These are phyloP conservation scores for Choristoneura rosaceana DNA, from an alignment of 2,888 invertebrate genomes.

Conservation along the genomic window DNA sequence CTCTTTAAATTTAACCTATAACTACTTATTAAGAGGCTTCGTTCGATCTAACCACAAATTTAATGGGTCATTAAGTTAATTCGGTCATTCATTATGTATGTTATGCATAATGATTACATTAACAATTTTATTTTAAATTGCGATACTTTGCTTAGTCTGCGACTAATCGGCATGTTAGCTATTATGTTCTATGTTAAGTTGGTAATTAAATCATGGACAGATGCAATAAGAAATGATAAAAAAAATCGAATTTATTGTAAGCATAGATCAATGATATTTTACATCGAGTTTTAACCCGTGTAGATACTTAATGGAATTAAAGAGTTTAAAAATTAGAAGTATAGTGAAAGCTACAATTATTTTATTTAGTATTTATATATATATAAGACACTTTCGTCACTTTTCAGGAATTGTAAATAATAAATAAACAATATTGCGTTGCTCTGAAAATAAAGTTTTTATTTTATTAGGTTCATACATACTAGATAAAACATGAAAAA, in stretches of 20 bases:
- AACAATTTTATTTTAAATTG: not conserved
- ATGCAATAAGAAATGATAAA: not conserved
- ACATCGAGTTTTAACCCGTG: not conserved
- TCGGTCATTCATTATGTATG: slow-evolving; percentile 6
- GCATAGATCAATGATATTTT: not conserved
- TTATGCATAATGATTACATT: not conserved
- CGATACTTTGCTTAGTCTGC: slow-evolving; percentile 2
- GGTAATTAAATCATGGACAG: not conserved
- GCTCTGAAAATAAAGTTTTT: no score
- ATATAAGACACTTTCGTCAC: no score
- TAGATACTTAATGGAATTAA: no score
- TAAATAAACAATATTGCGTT: no score
- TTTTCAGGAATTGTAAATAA: no score
- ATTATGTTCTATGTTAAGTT: not conserved
- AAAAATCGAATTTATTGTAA: not conserved
- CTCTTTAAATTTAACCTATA: not conserved
- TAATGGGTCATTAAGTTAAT: slow-evolving; percentile 11
- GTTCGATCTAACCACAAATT: slow-evolving; percentile 5
- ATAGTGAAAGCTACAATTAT: no score
- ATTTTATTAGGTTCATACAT: no score
- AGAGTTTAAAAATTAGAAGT: no score
- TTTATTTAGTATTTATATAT: no score
- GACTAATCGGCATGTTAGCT: not conserved
- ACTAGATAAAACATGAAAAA: no score
- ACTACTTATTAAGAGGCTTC: not conserved